These are phyloP conservation scores for Macrotis lagotis DNA, from an alignment of 2,113 vertebrate species.

Conservation along the genomic window DNA sequence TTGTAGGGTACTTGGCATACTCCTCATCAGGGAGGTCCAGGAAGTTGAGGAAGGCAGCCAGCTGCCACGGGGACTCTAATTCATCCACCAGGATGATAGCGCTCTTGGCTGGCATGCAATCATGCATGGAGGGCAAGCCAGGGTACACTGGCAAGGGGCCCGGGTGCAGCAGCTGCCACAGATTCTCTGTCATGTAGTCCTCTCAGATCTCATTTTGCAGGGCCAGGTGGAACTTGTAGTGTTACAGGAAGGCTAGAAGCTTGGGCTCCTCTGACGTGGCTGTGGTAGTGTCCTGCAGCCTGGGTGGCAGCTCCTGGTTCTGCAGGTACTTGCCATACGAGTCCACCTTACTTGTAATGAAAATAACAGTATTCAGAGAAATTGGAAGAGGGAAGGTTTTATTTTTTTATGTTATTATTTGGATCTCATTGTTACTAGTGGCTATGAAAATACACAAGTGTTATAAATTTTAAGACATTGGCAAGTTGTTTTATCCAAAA, in stretches of 20 bases:
- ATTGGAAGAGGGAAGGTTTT: no score
- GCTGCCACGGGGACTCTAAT: conserved; percentile 91
- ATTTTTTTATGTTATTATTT: no score
- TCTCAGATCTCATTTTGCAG: conserved; percentile 96
- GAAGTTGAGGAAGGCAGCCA: conserved; percentile 90
- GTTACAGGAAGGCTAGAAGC: conserved; percentile 93
- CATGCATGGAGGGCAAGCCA: conserved; percentile 90
- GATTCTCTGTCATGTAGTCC: conserved; percentile 98
- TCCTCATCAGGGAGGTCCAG: conserved; percentile 91
- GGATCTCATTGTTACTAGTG: no score
- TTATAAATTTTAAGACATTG: no score
- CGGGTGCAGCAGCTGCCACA: conserved; percentile 96
- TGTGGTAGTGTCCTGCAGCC: conserved; percentile 92
- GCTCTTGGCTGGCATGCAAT: conserved; percentile 94
- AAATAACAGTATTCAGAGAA: no score
- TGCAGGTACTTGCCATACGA: conserved; percentile 96
- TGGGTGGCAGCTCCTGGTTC: conserved; percentile 87
- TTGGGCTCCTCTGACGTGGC: conserved; percentile 94
- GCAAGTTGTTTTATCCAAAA: no score
- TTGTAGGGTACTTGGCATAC: conserved; percentile 93
- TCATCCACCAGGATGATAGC: conserved; percentile 91
- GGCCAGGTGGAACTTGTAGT: conserved; percentile 98
- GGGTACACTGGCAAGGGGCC: conserved; percentile 96
- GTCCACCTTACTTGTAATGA: no score
- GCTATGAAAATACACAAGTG: no score